phyloP scores from a whole-genome alignment of 2,113 vertebrate genomes.

The Herpailurus yagouaroundi region DNA sequence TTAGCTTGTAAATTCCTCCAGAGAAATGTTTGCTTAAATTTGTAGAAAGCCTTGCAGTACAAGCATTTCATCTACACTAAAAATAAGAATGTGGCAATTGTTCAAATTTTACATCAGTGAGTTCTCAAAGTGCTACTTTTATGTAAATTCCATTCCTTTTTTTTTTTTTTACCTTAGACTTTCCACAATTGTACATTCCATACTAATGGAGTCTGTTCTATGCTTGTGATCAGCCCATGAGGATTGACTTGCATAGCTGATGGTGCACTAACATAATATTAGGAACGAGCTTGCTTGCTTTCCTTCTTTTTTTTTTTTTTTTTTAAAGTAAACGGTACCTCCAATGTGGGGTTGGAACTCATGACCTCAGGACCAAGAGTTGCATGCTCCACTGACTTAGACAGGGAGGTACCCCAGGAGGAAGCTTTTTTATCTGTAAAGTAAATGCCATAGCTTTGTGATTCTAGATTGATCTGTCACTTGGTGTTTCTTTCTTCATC shows the following conservation, averaged over 20 bases:
- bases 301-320: neutral
- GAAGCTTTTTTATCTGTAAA: neutral
- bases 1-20: neutral
- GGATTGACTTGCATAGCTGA: neutral
- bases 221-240: neutral
- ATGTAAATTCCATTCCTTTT: neutral
- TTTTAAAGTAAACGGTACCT: neutral
- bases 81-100: neutral
- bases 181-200: neutral
- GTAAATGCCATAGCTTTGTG: neutral
- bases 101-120: neutral
- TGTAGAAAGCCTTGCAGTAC: neutral
- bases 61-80: neutral
- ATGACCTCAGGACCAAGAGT: neutral
- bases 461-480: neutral
- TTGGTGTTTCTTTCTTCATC: neutral
- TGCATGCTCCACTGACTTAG: neutral
- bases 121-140: neutral
- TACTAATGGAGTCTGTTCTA: neutral
- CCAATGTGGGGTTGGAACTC: neutral
- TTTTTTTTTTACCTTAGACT: neutral
- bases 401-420: neutral
- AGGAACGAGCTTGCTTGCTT: neutral
- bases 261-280: neutral
- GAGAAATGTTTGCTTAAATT: neutral